Evolutionary conservation across 2,797 vertebrate genomes (phyloP).

Genomic region (Helicolenus hilgendorfi): DNA sequence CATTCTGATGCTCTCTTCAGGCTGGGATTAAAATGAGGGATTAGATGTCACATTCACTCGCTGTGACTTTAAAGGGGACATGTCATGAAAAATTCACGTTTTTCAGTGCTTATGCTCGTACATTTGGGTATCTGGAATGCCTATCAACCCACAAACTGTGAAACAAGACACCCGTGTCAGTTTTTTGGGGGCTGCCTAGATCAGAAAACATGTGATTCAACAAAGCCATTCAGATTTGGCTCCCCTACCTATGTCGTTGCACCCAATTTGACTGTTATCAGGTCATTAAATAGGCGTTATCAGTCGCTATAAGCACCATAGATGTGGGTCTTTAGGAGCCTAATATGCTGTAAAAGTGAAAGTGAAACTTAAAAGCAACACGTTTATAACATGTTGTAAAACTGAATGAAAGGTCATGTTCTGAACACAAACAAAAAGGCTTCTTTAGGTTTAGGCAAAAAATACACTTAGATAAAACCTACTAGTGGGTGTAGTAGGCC

Average conservation of each 20-base stretch:
- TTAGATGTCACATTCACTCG: slow-evolving; percentile 55
- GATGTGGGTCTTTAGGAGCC: not conserved
- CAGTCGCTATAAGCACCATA: not conserved
- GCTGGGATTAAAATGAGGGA: slow-evolving; percentile 68
- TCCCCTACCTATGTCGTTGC: not conserved
- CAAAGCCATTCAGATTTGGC: not conserved
- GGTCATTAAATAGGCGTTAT: not conserved
- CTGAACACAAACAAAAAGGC: no score
- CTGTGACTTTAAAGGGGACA: slow-evolving; percentile 41
- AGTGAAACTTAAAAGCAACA: not conserved
- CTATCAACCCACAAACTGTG: not conserved
- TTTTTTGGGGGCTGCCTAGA: not conserved
- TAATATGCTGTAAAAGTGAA: not conserved
- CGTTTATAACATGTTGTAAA: no score
- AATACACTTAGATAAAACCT: not conserved
- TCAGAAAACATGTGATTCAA: not conserved
- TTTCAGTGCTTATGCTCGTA: not conserved
- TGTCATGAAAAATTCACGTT: not conserved
- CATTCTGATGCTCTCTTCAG: slow-evolving; percentile 62
- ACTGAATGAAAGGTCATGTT: no score
- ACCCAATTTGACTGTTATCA: not conserved
- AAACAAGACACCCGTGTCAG: not conserved
- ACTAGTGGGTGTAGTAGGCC: not conserved
- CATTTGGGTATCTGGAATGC: not conserved
- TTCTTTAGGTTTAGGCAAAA: not conserved